These are phyloP conservation scores for Tachina fera DNA, from an alignment of 2,888 invertebrate species.

Conservation along the genomic window DNA sequence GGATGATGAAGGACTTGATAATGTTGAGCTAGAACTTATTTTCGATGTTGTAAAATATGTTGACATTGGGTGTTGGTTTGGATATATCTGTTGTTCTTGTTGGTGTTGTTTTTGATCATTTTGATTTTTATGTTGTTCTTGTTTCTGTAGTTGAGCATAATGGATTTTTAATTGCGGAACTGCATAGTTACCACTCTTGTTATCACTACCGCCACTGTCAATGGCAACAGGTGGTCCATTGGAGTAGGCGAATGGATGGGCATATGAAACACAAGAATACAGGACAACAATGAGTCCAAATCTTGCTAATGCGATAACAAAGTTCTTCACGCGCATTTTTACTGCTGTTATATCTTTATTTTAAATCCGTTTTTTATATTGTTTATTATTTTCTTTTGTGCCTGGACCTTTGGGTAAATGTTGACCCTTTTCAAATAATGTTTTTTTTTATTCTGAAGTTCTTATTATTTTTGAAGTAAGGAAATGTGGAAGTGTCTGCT, in stretches of 20 bases:
- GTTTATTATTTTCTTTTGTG: constrained; percentile 2
- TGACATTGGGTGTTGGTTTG: constrained; percentile 10
- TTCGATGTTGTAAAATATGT: constrained; percentile 42
- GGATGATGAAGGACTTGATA: constrained; percentile 42
- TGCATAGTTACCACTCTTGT: constrained; percentile 36
- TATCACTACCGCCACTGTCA: constrained; percentile 22
- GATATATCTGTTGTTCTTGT: constrained; percentile 20
- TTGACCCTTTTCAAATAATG: constrained; percentile 16
- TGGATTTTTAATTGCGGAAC: constrained; percentile 45
- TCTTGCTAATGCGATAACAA: constrained; percentile 19
- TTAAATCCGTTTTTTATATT: not conserved
- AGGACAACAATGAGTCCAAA: constrained; percentile 31
- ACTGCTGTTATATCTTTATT: not conserved
- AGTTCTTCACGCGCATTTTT: constrained; percentile 46
- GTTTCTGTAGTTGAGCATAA: constrained; percentile 48
- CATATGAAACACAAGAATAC: constrained; percentile 18
- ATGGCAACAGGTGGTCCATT: constrained; percentile 64
- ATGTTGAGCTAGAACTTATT: constrained; percentile 53
- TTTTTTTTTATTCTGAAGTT: not conserved
- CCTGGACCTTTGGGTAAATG: not conserved
- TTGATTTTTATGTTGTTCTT: constrained; percentile 38
- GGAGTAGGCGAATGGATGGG: constrained; percentile 61
- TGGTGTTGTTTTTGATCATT: constrained; percentile 24
- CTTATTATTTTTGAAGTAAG: not conserved
- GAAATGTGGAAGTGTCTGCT: no score